Base-by-base conservation (phyloP, 2,797 vertebrate species). In the Thalassophryne amazonica region DNA sequence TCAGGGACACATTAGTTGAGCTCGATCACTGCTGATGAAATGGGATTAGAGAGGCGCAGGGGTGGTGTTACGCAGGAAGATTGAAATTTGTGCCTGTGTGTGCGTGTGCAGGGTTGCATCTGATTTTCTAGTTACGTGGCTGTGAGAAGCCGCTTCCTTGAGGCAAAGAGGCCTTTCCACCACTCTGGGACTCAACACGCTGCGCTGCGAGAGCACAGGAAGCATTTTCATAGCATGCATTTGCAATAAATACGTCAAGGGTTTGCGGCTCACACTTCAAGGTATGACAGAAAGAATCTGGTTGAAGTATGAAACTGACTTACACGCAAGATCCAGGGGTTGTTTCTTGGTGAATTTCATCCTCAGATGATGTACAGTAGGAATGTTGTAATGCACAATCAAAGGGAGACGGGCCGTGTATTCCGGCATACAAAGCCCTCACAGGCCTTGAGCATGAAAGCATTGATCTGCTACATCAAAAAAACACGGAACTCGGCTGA, bases 301-400 rank as follows among this genome's bases (percentile, higher is more conserved):
- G 63, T 75, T 78, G 52, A 72, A 73, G 70, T 67, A 70, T 81
- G 73, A 77, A 74, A 82, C 73, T 84, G 77, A 79, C 73, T 81
- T 74, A 76, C 67, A 73, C 63, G 53, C 56, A 76, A 52, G 45
- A 67, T 56, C 68, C 60, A 54, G 58, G 66, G 57, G 47, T 56
- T 36, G 69, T 53, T 50, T 55, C 47, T 51, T 7, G 2, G 46
- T 19, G 67, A 43, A 73, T 78, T 64, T 68, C 67, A 69, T 69
- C 76, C 65, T 60, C 49, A 50, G 49, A 60, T 61, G 52, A 41
- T 27, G 51, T 51, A 67, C 77, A 69, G 57, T 58, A 53, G 16
- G 30, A 58, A 45, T 27, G 55, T 61, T 59, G 46, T 72, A 54
- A 63, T 58, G 36, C 50, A 72, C 32, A 75, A 55, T 73, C 47